These are phyloP conservation scores for Agapostemon virescens DNA, from an alignment of 2,888 invertebrate genomes.

Conservation along the genomic window DNA sequence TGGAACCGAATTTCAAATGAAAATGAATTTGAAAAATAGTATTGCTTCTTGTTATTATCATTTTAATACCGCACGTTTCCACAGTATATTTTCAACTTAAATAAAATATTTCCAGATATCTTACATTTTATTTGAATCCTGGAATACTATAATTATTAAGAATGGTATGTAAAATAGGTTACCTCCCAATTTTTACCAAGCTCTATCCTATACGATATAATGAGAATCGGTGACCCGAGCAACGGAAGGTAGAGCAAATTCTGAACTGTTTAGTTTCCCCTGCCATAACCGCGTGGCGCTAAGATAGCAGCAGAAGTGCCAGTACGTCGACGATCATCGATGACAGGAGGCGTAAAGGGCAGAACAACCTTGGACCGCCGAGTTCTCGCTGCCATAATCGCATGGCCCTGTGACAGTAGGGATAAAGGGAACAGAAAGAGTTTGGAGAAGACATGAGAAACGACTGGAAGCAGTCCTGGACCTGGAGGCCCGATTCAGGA, in stretches of 20 bases:
- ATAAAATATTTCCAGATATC: no score
- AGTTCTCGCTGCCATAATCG: neutral
- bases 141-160: no score
- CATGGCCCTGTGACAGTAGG: neutral
- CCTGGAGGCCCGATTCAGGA: neutral
- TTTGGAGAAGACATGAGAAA: slow-evolving; percentile 25
- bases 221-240: neutral
- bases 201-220: no score
- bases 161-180: no score
- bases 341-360: neutral
- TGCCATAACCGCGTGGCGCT: neutral
- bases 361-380: neutral
- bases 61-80: no score
- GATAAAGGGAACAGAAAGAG: neutral
- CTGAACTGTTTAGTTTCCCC: neutral
- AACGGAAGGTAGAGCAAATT: neutral
- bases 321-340: neutral
- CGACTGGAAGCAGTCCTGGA: slow-evolving; percentile 14
- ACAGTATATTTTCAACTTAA: no score
- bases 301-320: neutral
- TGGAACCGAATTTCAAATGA: no score
- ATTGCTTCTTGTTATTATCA: no score
- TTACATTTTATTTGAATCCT: no score
- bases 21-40: no score
- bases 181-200: no score